These are phyloP conservation scores for Megamerina dolium DNA, from an alignment of 2,888 invertebrate genomes.

Conservation along the genomic window DNA sequence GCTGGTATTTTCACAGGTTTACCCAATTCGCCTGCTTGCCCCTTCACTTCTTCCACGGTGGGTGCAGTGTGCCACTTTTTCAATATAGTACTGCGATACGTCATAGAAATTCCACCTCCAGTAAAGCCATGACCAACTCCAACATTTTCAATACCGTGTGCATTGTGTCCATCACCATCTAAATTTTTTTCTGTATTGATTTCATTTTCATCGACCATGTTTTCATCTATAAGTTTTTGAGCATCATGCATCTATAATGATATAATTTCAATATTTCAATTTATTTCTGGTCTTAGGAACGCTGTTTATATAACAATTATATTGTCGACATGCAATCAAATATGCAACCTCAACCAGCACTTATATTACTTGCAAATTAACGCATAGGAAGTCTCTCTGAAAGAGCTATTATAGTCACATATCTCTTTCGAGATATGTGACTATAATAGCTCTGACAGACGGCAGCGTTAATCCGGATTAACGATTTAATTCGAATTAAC, in stretches of 20 bases:
- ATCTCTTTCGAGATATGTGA: no score
- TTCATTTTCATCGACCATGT: conserved; percentile 49
- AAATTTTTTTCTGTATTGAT: conserved; percentile 49
- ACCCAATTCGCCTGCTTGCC: conserved; percentile 87
- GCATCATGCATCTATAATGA: conserved; percentile 33
- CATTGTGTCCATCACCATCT: conserved; percentile 31
- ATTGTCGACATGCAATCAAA: not conserved
- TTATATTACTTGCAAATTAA: no score
- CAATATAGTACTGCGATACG: conserved; percentile 51
- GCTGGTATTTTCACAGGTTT: conserved; percentile 84
- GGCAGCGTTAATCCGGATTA: no score
- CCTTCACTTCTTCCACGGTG: conserved; percentile 59
- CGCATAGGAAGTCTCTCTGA: no score
- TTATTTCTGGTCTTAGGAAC: no score
- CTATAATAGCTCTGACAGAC: no score
- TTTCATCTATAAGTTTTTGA: conserved; percentile 44
- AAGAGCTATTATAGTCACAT: no score
- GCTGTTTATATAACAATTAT: no score
- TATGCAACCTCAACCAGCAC: no score
- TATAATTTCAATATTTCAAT: conserved; percentile 1
- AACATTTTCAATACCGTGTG: conserved; percentile 23
- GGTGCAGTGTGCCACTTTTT: conserved; percentile 71
- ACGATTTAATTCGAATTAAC: no score
- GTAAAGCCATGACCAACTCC: conserved; percentile 35
- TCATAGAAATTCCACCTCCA: conserved; percentile 42